Evolutionary conservation across 1,140 invertebrate species (phyloP).

Genomic region (Drosophila ficusphila): DNA sequence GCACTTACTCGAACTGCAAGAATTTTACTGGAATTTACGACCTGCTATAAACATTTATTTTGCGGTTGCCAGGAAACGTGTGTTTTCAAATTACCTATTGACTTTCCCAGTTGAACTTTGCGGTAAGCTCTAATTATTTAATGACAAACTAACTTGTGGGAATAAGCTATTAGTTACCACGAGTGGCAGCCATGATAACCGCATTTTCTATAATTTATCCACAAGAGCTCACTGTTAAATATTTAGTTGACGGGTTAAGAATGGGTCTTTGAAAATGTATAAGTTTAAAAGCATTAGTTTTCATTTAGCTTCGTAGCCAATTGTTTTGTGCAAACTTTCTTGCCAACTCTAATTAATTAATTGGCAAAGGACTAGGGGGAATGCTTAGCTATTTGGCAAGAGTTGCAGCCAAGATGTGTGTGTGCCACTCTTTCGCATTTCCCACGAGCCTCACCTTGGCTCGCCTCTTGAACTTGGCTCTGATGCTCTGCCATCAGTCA

Average conservation of each 20-base stretch:
- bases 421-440: slow-evolving; percentile 27
- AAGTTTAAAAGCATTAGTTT: slow-evolving; percentile 1
- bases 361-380: slow-evolving; percentile 21
- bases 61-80: neutral
- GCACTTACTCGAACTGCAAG: slow-evolving; percentile 22
- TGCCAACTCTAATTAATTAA: slow-evolving; percentile 28
- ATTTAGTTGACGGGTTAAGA: neutral
- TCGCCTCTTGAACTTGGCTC: neutral
- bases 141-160: neutral
- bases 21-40: slow-evolving; percentile 22
- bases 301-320: neutral
- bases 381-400: slow-evolving; percentile 14
- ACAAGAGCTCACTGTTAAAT: neutral
- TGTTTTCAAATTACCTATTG: neutral
- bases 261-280: neutral
- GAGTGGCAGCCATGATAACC: neutral
- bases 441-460: slow-evolving; percentile 23
- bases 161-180: neutral
- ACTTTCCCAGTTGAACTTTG: neutral
- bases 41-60: slow-evolving; percentile 1
- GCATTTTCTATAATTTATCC: neutral
- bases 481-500: slow-evolving; percentile 14
- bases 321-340: slow-evolving; percentile 15
- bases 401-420: slow-evolving; percentile 18
- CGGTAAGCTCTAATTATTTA: neutral